Conservation (phyloP, 2,888 invertebrate genomes). For the Drosophila ustulata region DNA sequence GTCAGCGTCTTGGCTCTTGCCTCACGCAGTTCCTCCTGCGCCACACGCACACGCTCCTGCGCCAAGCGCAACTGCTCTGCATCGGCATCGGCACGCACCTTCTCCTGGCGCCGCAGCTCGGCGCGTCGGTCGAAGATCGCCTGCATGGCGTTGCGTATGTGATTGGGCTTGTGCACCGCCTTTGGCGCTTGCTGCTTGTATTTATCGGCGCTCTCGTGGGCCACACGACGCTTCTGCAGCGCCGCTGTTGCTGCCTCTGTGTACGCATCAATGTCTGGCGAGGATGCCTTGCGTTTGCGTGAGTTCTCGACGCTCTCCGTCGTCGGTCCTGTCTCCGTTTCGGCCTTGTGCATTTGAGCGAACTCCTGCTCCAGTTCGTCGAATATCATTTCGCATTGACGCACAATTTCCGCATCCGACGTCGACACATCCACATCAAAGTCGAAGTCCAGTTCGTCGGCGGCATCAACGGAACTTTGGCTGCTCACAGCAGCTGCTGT, state of each 20-base stretch:
- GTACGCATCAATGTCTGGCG: constrained; percentile 83
- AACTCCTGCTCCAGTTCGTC: constrained; percentile 89
- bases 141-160: constrained; percentile 87
- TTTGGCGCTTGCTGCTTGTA: constrained; percentile 83
- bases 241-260: constrained; percentile 79
- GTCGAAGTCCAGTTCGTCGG: constrained; percentile 79
- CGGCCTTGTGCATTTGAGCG: constrained; percentile 76
- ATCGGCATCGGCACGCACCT: constrained; percentile 71
- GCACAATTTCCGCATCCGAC: constrained; percentile 90
- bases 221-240: constrained; percentile 89
- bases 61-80: constrained; percentile 80
- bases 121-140: constrained; percentile 82
- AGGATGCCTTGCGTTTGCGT: constrained; percentile 71
- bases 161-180: constrained; percentile 86
- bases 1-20: constrained; percentile 71
- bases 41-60: constrained; percentile 81
- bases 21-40: constrained; percentile 75
- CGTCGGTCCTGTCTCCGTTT: constrained; percentile 71
- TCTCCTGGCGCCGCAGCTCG: constrained; percentile 73
- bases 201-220: constrained; percentile 88
- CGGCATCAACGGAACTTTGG: background rate
- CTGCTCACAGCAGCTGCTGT: background rate
- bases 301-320: constrained; percentile 22
- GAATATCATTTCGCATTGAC: constrained; percentile 94
- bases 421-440: constrained; percentile 63